Base-by-base conservation (phyloP, 2,888 invertebrate species). In the Ceramica pisi region DNA sequence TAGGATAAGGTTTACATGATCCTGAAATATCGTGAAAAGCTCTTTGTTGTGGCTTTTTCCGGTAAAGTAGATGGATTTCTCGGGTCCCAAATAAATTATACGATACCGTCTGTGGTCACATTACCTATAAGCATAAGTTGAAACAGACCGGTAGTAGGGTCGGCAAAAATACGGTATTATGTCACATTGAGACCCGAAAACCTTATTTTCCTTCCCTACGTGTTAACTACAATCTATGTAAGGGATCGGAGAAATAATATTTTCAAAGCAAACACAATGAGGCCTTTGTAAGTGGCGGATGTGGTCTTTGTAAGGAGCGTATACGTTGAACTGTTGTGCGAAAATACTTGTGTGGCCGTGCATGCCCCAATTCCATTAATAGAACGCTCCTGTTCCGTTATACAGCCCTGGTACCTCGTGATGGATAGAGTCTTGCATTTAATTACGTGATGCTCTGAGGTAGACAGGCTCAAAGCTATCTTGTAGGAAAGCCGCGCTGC, bases 191-290 rank as follows among this genome's bases (percentile, higher is more conserved):
- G 66, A 61, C 50, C 72, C 48, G 61, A 67, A 80, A 74, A 71
- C 75, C 71, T 70, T 78, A 82, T 82, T 75, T 80, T 68, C 61
- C 71, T 57, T 66, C 56, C 61, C 53, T 70, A 79, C 74, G 75
- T 86, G 81, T 80, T 85, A 83, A 86, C 80, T 84, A 80, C 78
- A 75, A 73, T 67, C 67, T 80, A 81, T 75, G 83, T 84, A 76
- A 85, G 80, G 78, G 81, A 81, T 81, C 77, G 61, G 68, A 60
- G 67, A 75, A 87, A 87, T 88, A 88, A 87, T 87, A 87, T 88
- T 88, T 87, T 87, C 82, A 79, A 67, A 80, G 79, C 78, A 82
- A 87, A 87, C 82, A 83, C 86, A 88, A 88, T 85, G 86, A 83
- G 70, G 62, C 81, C 74, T 85, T 86, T 88, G 83, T 85, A 68